Evolutionary conservation across 2,113 vertebrate species (phyloP), one percentile per base, ranked within the genome.

Genomic region (Scartelaos histophorus): DNA sequence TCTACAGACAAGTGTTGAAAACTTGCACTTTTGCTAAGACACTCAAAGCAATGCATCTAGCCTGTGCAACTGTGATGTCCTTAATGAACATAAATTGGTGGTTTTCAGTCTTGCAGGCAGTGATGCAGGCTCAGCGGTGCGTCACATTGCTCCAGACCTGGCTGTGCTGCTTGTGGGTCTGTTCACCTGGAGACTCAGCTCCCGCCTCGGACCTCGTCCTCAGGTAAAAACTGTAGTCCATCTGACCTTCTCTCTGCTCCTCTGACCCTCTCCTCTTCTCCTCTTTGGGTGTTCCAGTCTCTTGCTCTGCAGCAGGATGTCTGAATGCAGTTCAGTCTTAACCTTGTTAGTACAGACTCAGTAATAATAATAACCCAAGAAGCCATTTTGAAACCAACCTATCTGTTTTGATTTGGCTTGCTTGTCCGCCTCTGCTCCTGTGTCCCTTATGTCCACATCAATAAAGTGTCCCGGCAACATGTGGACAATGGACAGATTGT

Each of bases 151-250:
- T 65, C 88, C 88, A 60, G 88, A 89, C 75, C 51, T 87, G 12
- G 83, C 78, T 0, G 82, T 87, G 38, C 67, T 87, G 38, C 12
- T 76, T 0, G 54, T 85, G 0, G 58, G 83, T 25, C 62, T 89
- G 54, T 16, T 87, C 74, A 82, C 82, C 16, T 86, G 85, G 87
- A 84, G 85, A 74, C 77, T 89, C 72, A 85, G 85, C 58, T 61
- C 25, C 24, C 13, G 13, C 16, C 58, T 61, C 0, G 25, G 58
- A 61, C 58, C 7, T 61, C 15, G 25, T 34, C 15, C 58, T 61
- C 58, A 61, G 58, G 58, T 61, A 60, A 1, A 24, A 12, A 58
- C 56, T 58, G 1, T 24, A 4, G 5, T 57, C 54, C 11, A 49
- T 15, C 47, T 49, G 47, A 49, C 47, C 47, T 15, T 49, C 47